Base-by-base conservation (phyloP, 2,888 invertebrate genomes). In the Lutraria lutraria region DNA sequence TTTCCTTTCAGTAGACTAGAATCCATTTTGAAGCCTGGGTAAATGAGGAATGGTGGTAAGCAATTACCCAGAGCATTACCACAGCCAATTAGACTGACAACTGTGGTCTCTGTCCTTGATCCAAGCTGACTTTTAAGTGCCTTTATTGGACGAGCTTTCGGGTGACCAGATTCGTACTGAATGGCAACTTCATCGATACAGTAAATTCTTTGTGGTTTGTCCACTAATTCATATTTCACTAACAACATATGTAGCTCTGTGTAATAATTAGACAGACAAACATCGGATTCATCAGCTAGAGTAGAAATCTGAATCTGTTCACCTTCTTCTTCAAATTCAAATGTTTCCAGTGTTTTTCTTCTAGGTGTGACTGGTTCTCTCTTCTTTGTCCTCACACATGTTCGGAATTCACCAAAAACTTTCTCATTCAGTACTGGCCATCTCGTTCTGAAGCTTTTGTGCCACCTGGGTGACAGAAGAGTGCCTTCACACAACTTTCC, bases 51-150 rank as follows among this genome's bases (percentile, higher is more conserved):
- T 0, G 93, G 93, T 6, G 93, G 93, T n/a, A 93, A 85, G 13
- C 90, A 88, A 21, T 88, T 88, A 19, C 93, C 93, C 10, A 91
- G 82, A 4, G 92, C 93, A 87, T 93, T 93, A n/a, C 93, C 93
- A 88, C 92, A 91, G 19, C 93, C 92, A 54, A 93, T 90, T 81
- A 93, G 56, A 88, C 91, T 92, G 31, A 92, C 91, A 0, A 90
- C 91, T 19, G 91, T 90, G 13, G 89, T 89, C 83, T 92, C 92
- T 25, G 92, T 85, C n/a, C 92, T 81, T 53, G 92, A 92, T 16
- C 89, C 56, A 21, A 92, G 85, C 34, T 88, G 89, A 79, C 88
- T 87, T 52, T 88, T 86, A 31, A 92, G 79, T 16, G 90, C 83
- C 56, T 89, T 90, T 34, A 92, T 89, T 21, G 84, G 89, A 82